These are phyloP conservation scores for Tapirus terrestris DNA, from an alignment of 2,113 vertebrate species.

Conservation along the genomic window DNA sequence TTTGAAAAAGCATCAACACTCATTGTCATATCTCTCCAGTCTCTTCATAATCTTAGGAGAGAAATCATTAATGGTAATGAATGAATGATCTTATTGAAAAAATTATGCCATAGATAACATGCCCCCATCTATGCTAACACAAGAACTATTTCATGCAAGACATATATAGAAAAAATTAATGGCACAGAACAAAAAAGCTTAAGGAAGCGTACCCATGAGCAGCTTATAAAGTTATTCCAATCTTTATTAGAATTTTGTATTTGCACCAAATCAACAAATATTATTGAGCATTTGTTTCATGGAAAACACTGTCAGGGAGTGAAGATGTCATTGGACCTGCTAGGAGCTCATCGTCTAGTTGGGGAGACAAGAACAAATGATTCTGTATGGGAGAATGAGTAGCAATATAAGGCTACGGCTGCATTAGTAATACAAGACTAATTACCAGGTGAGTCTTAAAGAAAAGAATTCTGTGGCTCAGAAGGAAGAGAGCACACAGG, in stretches of 20 bases:
- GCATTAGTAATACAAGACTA: background rate
- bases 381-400: background rate
- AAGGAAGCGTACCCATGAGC: background rate
- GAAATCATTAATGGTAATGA: constrained; percentile 68
- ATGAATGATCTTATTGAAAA: constrained; percentile 57
- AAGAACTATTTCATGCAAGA: constrained; percentile 49
- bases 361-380: background rate
- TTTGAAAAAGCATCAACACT: constrained; percentile 47
- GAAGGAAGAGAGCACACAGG: background rate
- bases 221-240: constrained; percentile 41
- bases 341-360: background rate
- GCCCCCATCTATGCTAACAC: constrained; percentile 7
- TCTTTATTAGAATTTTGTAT: constrained; percentile 47
- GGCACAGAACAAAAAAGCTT: constrained; percentile 63
- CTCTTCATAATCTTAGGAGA: constrained; percentile 34
- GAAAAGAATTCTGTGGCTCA: background rate
- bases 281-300: background rate
- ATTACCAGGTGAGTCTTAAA: background rate
- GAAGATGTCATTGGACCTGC: background rate
- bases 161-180: constrained; percentile 71
- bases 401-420: background rate
- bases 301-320: background rate
- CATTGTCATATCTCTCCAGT: constrained; percentile 56
- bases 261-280: constrained; percentile 37
- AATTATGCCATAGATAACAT: constrained; percentile 24